phyloP scores from a whole-genome alignment of 2,888 invertebrate genomes.

The Caenorhabditis imperialis region DNA sequence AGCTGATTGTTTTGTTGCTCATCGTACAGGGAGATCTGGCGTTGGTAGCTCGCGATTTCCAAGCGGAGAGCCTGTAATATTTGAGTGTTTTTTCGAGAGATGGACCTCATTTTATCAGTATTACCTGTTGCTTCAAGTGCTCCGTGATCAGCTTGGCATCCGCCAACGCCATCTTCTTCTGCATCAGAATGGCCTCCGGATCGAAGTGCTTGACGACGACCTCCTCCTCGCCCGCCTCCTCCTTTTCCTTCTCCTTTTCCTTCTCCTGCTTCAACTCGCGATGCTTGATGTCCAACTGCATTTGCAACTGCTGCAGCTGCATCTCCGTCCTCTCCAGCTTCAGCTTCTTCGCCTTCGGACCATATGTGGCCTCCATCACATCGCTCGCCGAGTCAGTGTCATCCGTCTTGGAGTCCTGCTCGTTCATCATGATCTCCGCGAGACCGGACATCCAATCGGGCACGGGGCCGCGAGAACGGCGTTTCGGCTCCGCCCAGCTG shows the following conservation, averaged over 20 bases:
- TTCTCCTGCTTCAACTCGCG: constrained; percentile 24
- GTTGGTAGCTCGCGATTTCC: constrained; percentile 49
- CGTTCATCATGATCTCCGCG: constrained; percentile 55
- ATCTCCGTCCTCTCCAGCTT: constrained; percentile 25
- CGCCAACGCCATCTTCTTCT: constrained; percentile 42
- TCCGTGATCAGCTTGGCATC: constrained; percentile 46
- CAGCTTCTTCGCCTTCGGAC: constrained; percentile 41
- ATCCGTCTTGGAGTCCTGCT: constrained; percentile 37
- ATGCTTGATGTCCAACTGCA: constrained; percentile 40
- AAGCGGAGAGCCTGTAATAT: constrained; percentile 41
- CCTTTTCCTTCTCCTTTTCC: constrained; percentile 9
- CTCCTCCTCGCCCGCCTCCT: background rate
- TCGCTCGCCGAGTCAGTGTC: constrained; percentile 45
- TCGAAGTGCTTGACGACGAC: background rate
- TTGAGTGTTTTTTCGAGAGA: background rate
- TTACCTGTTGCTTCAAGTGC: constrained; percentile 43
- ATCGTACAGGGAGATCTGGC: constrained; percentile 34
- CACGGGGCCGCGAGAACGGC: constrained; percentile 46
- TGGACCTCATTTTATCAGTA: too few relatives aligned
- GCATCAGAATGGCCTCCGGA: constrained; percentile 31
- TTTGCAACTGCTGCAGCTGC: constrained; percentile 43
- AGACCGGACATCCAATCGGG: constrained; percentile 54
- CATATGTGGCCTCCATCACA: constrained; percentile 53
- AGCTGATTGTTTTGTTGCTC: constrained; percentile 14
- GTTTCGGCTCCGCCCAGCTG: constrained; percentile 50